These are phyloP conservation scores for Monarcha castaneiventris DNA, from an alignment of 2,113 vertebrate species.

Conservation along the genomic window DNA sequence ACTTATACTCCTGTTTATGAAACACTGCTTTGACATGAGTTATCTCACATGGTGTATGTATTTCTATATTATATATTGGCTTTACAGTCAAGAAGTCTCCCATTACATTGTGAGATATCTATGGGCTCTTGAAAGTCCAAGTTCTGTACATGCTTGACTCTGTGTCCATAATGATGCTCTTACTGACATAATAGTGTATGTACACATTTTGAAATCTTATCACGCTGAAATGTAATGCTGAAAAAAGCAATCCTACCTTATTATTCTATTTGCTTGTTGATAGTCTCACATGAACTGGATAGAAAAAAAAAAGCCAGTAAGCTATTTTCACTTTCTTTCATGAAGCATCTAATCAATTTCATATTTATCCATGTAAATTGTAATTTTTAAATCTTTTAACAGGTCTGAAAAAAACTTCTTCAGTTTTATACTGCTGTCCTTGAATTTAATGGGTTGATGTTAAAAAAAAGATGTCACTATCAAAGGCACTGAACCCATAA, in stretches of 20 bases:
- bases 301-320: neutral
- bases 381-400: neutral
- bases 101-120: neutral
- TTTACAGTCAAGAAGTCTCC: neutral
- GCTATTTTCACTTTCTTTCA: neutral
- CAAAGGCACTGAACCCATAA: neutral
- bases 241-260: neutral
- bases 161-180: neutral
- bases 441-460: neutral
- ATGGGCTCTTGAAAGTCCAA: neutral
- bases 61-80: neutral
- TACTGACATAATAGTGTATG: neutral
- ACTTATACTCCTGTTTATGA: neutral
- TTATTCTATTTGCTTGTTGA: neutral
- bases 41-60: neutral
- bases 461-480: neutral
- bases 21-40: neutral
- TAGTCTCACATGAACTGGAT: neutral
- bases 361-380: neutral
- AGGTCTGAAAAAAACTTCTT: neutral
- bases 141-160: neutral
- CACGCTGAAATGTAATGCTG: neutral
- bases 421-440: neutral
- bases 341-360: neutral
- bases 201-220: neutral